Evolutionary conservation across 2,797 vertebrate species (phyloP).

Genomic region (Manis pentadactyla): DNA sequence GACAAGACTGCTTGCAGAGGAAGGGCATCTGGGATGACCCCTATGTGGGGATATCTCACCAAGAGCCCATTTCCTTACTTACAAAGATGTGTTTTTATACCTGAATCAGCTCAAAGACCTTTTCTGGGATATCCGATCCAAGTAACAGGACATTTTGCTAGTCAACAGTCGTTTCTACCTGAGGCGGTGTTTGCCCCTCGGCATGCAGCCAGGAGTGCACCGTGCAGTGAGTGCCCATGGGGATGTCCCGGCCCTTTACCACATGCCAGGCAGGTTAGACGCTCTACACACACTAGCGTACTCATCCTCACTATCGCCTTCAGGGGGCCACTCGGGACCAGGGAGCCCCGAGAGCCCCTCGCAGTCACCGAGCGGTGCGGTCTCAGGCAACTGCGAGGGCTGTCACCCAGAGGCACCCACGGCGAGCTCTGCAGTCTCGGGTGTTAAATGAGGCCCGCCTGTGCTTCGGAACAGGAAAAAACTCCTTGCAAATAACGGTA

Average conservation of each 20-base stretch:
- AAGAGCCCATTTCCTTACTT: not conserved
- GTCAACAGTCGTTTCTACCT: not conserved
- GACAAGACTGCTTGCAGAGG: not conserved
- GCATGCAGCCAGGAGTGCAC: not conserved
- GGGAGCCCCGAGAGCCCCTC: not conserved
- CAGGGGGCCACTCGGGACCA: not conserved
- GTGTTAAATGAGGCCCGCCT: not conserved
- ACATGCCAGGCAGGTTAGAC: accelerated
- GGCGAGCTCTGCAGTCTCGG: not conserved
- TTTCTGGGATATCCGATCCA: not conserved
- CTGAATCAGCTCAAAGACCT: not conserved
- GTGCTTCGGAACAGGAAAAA: not conserved
- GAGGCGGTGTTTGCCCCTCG: accelerated
- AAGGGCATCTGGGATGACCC: not conserved
- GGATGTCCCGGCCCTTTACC: not conserved
- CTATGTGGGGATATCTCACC: not conserved
- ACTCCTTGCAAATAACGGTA: not conserved
- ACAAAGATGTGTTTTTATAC: not conserved
- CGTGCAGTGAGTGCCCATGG: accelerated
- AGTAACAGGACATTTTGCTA: not conserved
- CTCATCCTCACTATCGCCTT: not conserved
- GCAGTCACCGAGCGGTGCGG: accelerated
- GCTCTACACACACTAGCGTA: accelerated
- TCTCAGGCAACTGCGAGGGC: accelerated
- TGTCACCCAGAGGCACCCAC: not conserved